Percentiles rank a stretch among this genome's conserved stretches.
These are phyloP conservation scores for Turdus rufiventris DNA, from an alignment of 2,113 vertebrate species.

Conservation along the genomic window DNA sequence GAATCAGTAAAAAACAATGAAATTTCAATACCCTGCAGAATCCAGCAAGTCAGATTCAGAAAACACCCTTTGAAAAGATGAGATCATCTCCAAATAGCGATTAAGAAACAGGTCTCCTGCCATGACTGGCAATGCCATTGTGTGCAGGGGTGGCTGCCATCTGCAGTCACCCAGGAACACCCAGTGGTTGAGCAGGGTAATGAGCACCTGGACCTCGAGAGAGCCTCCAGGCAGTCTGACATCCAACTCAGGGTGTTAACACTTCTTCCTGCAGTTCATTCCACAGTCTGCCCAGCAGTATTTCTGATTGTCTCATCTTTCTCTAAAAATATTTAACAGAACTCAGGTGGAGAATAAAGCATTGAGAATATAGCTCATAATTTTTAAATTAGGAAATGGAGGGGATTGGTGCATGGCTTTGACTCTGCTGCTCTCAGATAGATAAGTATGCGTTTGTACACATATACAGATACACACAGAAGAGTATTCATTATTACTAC, in stretches of 20 bases:
- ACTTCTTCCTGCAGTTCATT: background rate
- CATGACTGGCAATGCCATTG: background rate
- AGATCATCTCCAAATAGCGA: background rate
- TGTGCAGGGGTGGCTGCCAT: background rate
- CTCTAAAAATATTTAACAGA: background rate
- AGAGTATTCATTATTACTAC: background rate
- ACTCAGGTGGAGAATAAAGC: background rate
- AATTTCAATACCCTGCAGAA: background rate
- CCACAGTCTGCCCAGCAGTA: background rate
- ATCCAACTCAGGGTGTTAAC: background rate
- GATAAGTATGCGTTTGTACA: background rate
- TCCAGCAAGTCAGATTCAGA: background rate
- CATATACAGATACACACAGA: background rate
- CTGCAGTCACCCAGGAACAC: background rate
- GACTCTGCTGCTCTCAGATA: background rate
- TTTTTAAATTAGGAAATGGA: background rate
- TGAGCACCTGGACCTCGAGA: accelerated
- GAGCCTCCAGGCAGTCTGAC: background rate
- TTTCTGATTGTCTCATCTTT: background rate
- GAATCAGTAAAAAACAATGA: background rate
- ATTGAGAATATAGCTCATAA: background rate
- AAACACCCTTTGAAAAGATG: background rate
- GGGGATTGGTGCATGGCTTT: background rate
- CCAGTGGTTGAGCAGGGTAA: background rate
- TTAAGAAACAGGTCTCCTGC: background rate